Percentiles rank a stretch among this genome's conserved stretches.
phyloP scores from a whole-genome alignment of 2,113 vertebrate species.

The Casuarius casuarius region DNA sequence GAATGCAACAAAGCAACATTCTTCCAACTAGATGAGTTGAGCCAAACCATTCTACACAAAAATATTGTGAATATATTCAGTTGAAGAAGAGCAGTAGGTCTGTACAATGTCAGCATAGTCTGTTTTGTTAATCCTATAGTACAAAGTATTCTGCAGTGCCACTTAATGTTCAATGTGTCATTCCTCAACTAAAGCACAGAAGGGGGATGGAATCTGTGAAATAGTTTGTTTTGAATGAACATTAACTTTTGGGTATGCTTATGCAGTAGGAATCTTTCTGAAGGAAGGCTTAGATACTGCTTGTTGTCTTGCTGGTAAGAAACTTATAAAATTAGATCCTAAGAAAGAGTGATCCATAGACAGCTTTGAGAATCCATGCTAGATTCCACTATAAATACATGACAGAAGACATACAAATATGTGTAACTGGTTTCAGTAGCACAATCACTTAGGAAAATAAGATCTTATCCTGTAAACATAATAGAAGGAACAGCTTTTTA shows the following conservation, averaged over 20 bases:
- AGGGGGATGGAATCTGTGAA: background rate
- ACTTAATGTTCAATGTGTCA: background rate
- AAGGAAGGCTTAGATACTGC: background rate
- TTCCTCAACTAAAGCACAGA: background rate
- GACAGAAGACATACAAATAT: background rate
- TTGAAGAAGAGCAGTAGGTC: background rate
- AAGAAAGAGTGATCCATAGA: background rate
- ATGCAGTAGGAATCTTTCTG: background rate
- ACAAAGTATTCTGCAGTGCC: background rate
- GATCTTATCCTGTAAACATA: background rate
- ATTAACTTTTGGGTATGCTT: background rate
- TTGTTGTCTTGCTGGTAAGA: background rate
- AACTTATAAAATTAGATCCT: background rate
- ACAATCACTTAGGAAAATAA: background rate
- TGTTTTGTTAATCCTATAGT: background rate
- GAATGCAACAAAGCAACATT: background rate
- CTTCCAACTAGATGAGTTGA: background rate
- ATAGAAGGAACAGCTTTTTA: background rate
- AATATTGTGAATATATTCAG: background rate
- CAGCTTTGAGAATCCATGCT: background rate
- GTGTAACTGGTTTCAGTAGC: background rate
- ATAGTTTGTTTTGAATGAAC: background rate
- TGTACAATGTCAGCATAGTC: background rate
- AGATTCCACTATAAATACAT: accelerated
- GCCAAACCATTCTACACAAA: background rate